These are phyloP conservation scores for Megaustenia siamemsis DNA, from an alignment of 2,888 invertebrate species.

Conservation along the genomic window DNA sequence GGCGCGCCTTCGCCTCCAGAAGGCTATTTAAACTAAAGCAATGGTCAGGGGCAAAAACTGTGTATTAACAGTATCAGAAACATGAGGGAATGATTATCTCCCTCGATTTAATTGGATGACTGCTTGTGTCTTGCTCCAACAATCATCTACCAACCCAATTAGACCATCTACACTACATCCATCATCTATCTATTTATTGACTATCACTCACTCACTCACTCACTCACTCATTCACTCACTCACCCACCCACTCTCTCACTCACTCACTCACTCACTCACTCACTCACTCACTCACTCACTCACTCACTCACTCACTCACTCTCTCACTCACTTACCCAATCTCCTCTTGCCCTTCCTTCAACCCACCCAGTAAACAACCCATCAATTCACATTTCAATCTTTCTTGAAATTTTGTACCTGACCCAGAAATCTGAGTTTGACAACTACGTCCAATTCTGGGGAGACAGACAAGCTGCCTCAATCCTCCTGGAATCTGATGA, in stretches of 20 bases:
- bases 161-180: no score
- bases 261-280: not conserved
- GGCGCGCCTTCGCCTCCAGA: no score
- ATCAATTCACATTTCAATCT: no score
- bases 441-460: constrained; percentile 70
- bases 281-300: not conserved
- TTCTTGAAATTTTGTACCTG: not conserved
- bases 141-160: no score
- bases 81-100: no score
- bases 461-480: constrained; percentile 61
- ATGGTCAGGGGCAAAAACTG: no score
- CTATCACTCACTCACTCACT: not conserved
- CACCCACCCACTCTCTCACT: not conserved
- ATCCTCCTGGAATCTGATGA: constrained; percentile 63
- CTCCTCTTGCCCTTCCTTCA: not conserved
- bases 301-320: no score
- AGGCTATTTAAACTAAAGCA: no score
- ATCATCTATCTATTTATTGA: not conserved
- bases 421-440: constrained; percentile 67
- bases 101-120: no score
- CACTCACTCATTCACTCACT: not conserved
- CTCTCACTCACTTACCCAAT: not conserved
- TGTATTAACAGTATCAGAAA: no score
- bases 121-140: no score
- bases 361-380: not conserved